Evolutionary conservation across 2,888 invertebrate genomes (phyloP).

Genomic region (Acanthosepion pharaonis): DNA sequence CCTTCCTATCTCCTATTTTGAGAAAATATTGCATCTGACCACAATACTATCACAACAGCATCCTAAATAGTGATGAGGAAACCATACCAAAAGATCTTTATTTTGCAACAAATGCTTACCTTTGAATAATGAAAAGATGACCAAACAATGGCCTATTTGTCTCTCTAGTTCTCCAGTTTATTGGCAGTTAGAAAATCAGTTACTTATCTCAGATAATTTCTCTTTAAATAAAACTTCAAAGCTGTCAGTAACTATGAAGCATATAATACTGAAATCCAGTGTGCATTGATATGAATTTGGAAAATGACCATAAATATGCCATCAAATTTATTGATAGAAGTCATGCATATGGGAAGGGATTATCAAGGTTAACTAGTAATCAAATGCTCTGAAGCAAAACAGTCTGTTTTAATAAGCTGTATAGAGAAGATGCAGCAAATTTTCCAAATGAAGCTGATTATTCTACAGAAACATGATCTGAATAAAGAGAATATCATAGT

Average conservation of each 20-base stretch:
- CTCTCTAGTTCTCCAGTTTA: not conserved
- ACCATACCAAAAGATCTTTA: too few relatives aligned
- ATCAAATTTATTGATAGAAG: slow-evolving; percentile 4
- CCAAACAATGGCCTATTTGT: not conserved
- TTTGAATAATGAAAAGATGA: not conserved
- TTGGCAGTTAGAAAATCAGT: not conserved
- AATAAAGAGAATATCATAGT: too few relatives aligned
- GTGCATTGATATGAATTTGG: slow-evolving; percentile 33
- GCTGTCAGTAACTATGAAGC: not conserved
- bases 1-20: too few relatives aligned
- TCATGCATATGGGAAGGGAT: not conserved
- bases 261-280: not conserved
- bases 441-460: too few relatives aligned
- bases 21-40: too few relatives aligned
- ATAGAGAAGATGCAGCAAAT: too few relatives aligned
- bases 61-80: too few relatives aligned
- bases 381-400: not conserved
- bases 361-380: not conserved
- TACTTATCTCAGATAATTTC: not conserved
- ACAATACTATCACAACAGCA: too few relatives aligned
- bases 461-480: too few relatives aligned
- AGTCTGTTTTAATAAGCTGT: slow-evolving; percentile 7
- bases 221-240: slow-evolving; percentile 33
- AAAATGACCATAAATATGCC: not conserved
- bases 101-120: too few relatives aligned